These are phyloP conservation scores for Musca vetustissima DNA, from an alignment of 1,140 invertebrate genomes.

Conservation along the genomic window DNA sequence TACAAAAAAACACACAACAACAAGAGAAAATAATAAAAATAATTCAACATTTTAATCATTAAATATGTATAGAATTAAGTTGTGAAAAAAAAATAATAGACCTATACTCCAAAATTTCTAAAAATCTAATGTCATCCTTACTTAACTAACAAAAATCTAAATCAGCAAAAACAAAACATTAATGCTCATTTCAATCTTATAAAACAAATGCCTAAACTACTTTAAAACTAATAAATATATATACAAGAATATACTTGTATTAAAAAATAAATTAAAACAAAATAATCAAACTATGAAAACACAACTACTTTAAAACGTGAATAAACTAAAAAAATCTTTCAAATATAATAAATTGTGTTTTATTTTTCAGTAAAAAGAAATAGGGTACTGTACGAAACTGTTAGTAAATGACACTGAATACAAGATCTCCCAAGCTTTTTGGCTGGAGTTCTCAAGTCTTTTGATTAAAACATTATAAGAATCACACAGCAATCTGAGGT, in stretches of 20 bases:
- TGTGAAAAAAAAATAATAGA: constrained; percentile 1
- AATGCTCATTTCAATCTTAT: constrained; percentile 13
- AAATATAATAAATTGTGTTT: too few species aligned
- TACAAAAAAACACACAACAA: neutral
- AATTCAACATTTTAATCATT: neutral
- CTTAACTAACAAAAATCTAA: neutral
- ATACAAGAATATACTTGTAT: constrained; percentile 13
- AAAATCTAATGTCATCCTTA: neutral
- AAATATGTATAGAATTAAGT: constrained; percentile 6
- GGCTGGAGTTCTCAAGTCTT: too few species aligned
- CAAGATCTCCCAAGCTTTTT: too few species aligned
- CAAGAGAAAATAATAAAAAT: neutral
- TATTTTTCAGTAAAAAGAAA: too few species aligned
- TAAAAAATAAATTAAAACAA: neutral
- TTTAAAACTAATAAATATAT: constrained; percentile 1
- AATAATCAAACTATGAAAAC: constrained; percentile 12
- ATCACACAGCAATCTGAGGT: too few species aligned
- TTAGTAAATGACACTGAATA: too few species aligned
- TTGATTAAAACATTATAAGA: too few species aligned
- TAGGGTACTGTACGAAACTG: too few species aligned
- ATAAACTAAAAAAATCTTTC: constrained; percentile 7
- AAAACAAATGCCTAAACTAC: neutral
- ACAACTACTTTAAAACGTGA: neutral
- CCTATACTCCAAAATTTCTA: neutral
- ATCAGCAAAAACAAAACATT: neutral